These are phyloP conservation scores for Pseudochirops cupreus DNA, from an alignment of 2,797 vertebrate genomes.

Conservation along the genomic window DNA sequence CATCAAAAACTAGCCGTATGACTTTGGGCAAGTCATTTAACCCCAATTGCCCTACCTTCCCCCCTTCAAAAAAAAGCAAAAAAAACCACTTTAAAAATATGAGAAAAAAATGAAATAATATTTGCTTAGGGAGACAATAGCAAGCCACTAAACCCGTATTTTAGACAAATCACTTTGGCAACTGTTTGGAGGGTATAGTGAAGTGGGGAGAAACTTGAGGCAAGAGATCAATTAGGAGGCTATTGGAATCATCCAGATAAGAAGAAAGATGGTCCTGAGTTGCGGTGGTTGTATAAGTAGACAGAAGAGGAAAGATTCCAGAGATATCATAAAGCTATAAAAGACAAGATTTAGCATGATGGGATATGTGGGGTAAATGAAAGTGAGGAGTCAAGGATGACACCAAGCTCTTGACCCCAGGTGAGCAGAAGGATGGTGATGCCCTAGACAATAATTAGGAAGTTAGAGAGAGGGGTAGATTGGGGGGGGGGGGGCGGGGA, in stretches of 20 bases:
- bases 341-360: background rate
- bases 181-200: background rate
- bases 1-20: too few species aligned
- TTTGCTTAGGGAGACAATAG: background rate
- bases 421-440: background rate
- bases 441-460: background rate
- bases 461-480: background rate
- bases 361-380: background rate
- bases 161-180: background rate
- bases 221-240: background rate
- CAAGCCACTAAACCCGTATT: background rate
- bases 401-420: background rate
- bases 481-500: background rate
- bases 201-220: background rate
- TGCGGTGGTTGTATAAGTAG: background rate
- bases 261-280: background rate
- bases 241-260: background rate
- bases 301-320: background rate
- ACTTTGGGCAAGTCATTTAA: too few species aligned
- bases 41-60: too few species aligned
- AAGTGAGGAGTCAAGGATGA: background rate
- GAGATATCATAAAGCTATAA: background rate
- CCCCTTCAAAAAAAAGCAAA: too few species aligned
- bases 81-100: background rate
- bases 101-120: background rate